Evolutionary conservation across 2,888 invertebrate species (phyloP).

Genomic region (Lysandra bellargus): DNA sequence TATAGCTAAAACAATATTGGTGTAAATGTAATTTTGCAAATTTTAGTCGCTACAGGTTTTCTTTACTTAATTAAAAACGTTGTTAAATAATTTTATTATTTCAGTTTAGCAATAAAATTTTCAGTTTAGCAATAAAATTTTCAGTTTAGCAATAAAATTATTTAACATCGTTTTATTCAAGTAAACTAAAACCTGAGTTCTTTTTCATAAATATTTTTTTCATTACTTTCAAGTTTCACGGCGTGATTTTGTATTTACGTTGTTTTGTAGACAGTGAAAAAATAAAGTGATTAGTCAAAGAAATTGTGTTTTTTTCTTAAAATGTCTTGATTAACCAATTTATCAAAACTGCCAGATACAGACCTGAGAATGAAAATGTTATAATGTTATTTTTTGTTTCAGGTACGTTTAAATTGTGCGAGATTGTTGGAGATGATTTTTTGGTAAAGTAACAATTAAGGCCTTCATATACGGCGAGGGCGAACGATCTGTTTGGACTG

Average conservation of each 20-base stretch:
- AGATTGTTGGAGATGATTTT: neutral
- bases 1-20: neutral
- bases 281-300: conserved; percentile 26
- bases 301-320: neutral
- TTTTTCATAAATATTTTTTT: neutral
- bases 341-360: conserved; percentile 30
- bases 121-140: no score
- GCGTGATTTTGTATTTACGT: neutral
- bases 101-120: no score
- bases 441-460: neutral
- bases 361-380: conserved; percentile 23
- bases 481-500: no score
- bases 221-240: neutral
- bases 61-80: no score
- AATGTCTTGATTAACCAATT: conserved; percentile 28
- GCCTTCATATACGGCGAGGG: no score
- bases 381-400: conserved; percentile 43
- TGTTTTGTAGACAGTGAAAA: neutral
- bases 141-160: no score
- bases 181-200: neutral
- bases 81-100: no score
- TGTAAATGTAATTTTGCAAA: neutral
- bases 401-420: conserved; percentile 44
- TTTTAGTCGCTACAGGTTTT: no score
- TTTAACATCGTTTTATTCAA: no score